phyloP scores from a whole-genome alignment of 1,140 invertebrate species.

The Ceratosolen solmsi region DNA sequence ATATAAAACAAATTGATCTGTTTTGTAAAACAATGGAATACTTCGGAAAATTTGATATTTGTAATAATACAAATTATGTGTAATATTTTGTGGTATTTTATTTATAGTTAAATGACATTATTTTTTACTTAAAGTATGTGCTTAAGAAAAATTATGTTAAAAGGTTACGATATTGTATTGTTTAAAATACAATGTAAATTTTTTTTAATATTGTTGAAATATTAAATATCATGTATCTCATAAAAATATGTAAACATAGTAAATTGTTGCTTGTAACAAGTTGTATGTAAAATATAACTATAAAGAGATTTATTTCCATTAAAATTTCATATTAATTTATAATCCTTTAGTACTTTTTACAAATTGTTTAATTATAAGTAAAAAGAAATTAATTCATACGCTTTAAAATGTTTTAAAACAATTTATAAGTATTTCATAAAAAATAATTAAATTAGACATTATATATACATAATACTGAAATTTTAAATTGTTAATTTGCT shows the following conservation, averaged over 20 bases:
- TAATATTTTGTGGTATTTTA: conserved; percentile 36
- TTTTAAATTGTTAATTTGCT: conserved; percentile 11
- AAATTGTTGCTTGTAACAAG: conserved; percentile 31
- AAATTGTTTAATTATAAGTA: not conserved
- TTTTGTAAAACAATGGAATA: conserved; percentile 3
- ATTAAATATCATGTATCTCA: conserved; percentile 39
- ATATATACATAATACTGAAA: conserved; percentile 12
- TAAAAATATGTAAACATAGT: conserved; percentile 37
- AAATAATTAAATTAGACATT: not conserved
- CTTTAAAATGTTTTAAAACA: not conserved
- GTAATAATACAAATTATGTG: conserved; percentile 23
- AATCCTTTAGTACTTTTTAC: not conserved
- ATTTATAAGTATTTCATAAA: not conserved
- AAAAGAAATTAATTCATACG: not conserved
- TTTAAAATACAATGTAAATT: conserved; percentile 37
- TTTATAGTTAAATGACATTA: conserved; percentile 37
- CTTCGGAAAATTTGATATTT: conserved; percentile 31
- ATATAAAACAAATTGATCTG: no score
- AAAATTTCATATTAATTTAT: conserved; percentile 18
- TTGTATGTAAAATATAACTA: conserved; percentile 49
- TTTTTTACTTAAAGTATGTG: conserved; percentile 34
- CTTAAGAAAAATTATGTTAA: conserved; percentile 17
- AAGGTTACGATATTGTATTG: conserved; percentile 27
- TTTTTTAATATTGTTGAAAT: conserved; percentile 27
- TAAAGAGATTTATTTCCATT: conserved; percentile 47